These are phyloP conservation scores for Cepaea hortensis DNA, from an alignment of 2,888 invertebrate species.

Conservation along the genomic window DNA sequence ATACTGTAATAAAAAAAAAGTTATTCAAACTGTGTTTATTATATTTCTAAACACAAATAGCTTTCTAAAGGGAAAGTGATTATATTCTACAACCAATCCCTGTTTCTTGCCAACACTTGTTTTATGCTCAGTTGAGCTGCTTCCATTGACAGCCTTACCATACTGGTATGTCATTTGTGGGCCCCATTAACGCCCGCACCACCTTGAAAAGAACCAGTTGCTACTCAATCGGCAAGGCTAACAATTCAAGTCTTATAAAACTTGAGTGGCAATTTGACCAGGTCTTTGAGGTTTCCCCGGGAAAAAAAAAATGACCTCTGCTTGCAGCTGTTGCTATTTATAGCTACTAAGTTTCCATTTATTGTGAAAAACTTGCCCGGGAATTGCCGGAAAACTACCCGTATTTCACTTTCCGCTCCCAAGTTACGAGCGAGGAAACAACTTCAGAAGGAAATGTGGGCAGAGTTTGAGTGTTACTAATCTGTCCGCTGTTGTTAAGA, in stretches of 20 bases:
- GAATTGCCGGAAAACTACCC: constrained; percentile 21
- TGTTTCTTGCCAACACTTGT: no score
- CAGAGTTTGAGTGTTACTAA: not conserved
- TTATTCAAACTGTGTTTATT: no score
- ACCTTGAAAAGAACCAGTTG: not conserved
- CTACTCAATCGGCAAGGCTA: not conserved
- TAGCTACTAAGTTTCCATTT: constrained; percentile 20
- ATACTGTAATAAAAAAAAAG: no score
- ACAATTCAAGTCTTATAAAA: constrained; percentile 14
- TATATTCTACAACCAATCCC: no score
- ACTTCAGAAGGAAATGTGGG: not conserved
- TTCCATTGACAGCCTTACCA: not conserved
- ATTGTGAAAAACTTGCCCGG: not conserved
- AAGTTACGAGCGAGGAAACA: not conserved
- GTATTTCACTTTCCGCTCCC: constrained; percentile 2
- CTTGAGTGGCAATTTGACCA: constrained; percentile 5
- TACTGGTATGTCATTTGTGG: not conserved
- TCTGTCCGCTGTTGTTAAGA: not conserved
- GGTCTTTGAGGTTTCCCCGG: not conserved
- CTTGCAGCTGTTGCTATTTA: constrained; percentile 38
- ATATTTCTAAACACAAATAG: no score
- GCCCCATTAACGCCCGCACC: constrained; percentile 1
- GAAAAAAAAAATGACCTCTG: constrained; percentile 15
- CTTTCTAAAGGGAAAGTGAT: no score
- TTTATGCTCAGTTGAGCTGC: not conserved